Base-by-base conservation (phyloP, 2,888 invertebrate species). In the Ectemnius continuus region DNA sequence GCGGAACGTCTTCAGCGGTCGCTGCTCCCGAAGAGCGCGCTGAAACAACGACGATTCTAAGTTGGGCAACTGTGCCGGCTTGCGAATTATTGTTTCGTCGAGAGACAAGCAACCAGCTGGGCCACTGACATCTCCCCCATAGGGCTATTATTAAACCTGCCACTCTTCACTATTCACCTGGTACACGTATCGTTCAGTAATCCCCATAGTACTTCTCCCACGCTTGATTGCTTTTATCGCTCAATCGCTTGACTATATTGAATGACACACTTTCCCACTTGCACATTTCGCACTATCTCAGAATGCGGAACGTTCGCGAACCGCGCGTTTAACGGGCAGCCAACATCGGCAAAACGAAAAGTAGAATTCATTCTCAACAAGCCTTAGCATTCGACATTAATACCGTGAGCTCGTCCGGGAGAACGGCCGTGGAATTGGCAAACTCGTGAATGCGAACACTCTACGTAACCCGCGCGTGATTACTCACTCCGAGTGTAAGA, bases 1-100 rank as follows among this genome's bases (percentile, higher is more conserved):
- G 84, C 96, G 94, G 94, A 96, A 97, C 73, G 96, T 96, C 84
- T 94, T 93, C 84, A 95, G 93, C 74, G 95, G 94, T 82, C 94
- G 94, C 83, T 90, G 90, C 86, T 90, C 90, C 78, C 89, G 88
- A 20, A 90, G 88, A 83, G 85, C 88, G 73, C 89, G 90, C 90
- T 90, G 90, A 76, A 90, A 90, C 83, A 88, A 16, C 14, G 1
- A 67, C 14, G 16, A 69, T 48, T 16, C 13, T 56, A 5, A 28
- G n/a, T 52, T 14, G 14, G 13, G 52, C 52, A 52, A 52, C 16
- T 52, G 2, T 52, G n/a, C 52, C 52, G 52, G 52, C 16, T 14
- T 16, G n/a, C 52, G 16, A 8, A 52, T 52, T 36, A 8, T 36
- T 36, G 36, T 36, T 36, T 2, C 5, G 11, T 11, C 5, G 36